Conservation (phyloP, 2,797 vertebrate species). For the Pangasius larnaudii region DNA sequence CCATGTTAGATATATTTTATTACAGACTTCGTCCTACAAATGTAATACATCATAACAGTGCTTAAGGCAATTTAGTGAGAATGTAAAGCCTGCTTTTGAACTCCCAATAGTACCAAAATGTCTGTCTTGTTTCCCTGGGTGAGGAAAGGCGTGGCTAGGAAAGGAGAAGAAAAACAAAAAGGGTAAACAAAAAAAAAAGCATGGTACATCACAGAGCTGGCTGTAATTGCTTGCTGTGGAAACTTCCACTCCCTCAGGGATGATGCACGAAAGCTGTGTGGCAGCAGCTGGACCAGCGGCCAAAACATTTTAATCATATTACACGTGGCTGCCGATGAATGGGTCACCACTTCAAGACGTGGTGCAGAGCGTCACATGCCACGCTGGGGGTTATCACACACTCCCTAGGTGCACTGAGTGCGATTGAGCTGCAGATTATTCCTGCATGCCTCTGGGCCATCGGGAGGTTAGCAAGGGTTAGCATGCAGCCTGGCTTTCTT, state of each 20-base stretch:
- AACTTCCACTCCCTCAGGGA: conserved; percentile 40
- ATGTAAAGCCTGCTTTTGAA: background rate
- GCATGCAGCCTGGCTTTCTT: conserved; percentile 46
- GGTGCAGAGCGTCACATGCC: conserved; percentile 44
- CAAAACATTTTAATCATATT: conserved; percentile 57
- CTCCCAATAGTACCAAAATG: background rate
- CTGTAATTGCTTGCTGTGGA: conserved; percentile 37
- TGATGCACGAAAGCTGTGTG: conserved; percentile 38
- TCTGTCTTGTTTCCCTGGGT: conserved; percentile 5
- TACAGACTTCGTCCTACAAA: background rate
- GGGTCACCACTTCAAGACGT: conserved; percentile 40
- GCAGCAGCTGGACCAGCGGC: conserved; percentile 35
- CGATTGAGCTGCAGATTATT: conserved; percentile 47
- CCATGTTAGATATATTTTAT: background rate
- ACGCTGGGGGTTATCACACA: conserved; percentile 53
- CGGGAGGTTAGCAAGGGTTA: conserved; percentile 50
- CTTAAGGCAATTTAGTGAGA: background rate
- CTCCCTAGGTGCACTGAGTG: conserved; percentile 47
- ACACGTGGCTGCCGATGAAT: conserved; percentile 49
- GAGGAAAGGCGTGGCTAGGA: background rate
- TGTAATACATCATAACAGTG: background rate
- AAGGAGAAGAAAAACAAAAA: background rate
- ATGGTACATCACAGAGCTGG: conserved; percentile 10
- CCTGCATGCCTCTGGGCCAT: conserved; percentile 36
- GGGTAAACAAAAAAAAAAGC: background rate